Base-by-base conservation (phyloP, 2,797 vertebrate species). In the Microctenopoma stevenorrisi region DNA sequence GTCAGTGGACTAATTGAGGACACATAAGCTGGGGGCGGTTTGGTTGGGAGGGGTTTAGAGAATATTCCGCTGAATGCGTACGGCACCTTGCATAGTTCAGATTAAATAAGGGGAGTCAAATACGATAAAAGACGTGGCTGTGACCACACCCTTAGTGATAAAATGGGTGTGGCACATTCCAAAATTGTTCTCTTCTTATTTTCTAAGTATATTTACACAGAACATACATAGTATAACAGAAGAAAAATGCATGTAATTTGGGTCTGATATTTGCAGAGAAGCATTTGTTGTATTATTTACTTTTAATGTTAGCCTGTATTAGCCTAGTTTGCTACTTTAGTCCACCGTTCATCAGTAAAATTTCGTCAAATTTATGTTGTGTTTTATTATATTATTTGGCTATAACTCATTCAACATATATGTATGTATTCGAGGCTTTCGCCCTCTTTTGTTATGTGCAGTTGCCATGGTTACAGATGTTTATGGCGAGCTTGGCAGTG, bases 1-100 rank as follows among this genome's bases (percentile, higher is more conserved):
- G 47, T 58, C 68, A 53, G 78, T 68, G 70, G 89, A 87, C 85
- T 88, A 91, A 91, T 89, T 90, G 88, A 90, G 89, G 89, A 88
- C 90, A 87, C 80, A 79, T 49, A 2, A 44, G 64, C 70, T 66
- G 74, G 80, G 74, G 80, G 82, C 7, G 83, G 82, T 83, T 83
- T 68, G 78, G 85, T 78, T 14, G 70, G 43, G 51, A 28, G 79
- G 5, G 38, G 16, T 61, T 40, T 64, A 43, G 65, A 63, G 56
- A 64, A 73, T 76, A 77, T 70, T 50, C 64, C 26, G 61, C 56
- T 30, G 74, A 37, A 74, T 59, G 48, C 64, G 71, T 62, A 53
- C 64, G 42, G 54, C 51, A 64, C 22, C 22, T 2, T 16, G 35
- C 13, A 48, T 25, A 28, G 5, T 40, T 48, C 28, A 33, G 8